phyloP scores from a whole-genome alignment of 2,888 invertebrate genomes.

The Cataglyphis cursor region DNA sequence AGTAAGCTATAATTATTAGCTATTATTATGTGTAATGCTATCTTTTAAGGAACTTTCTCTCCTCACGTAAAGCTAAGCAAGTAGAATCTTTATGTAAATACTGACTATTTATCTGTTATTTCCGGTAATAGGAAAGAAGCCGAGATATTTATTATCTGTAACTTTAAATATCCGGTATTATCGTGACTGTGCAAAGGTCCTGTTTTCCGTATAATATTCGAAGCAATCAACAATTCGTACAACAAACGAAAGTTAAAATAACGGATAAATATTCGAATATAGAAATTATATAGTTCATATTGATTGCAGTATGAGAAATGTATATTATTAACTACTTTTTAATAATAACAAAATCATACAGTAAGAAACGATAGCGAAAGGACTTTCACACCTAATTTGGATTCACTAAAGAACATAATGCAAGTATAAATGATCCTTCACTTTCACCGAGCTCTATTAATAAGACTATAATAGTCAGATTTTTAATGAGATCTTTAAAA shows the following conservation, averaged over 20 bases:
- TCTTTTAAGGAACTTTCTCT: not conserved
- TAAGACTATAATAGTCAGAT: not conserved
- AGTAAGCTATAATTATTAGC: not conserved
- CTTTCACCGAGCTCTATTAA: constrained; percentile 23
- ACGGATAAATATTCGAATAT: not conserved
- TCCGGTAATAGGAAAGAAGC: not conserved
- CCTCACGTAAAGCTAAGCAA: not conserved
- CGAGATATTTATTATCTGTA: not conserved
- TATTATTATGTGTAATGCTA: not conserved
- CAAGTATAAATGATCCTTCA: constrained; percentile 1
- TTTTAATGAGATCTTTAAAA: not conserved
- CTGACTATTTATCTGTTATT: not conserved
- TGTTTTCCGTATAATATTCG: not conserved
- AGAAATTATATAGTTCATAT: not conserved
- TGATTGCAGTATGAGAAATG: not conserved
- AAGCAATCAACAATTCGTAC: not conserved
- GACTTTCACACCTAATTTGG: constrained; percentile 48
- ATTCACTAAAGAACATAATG: not conserved
- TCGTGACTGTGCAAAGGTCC: not conserved
- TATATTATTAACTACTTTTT: constrained; percentile 22
- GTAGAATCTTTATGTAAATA: not conserved
- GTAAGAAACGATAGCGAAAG: not conserved
- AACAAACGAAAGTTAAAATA: not conserved
- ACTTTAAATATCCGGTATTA: not conserved
- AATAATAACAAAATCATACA: not conserved